A percentile compares a stretch with the other conserved stretches of the same genome.
Evolutionary conservation across 2,888 invertebrate genomes (phyloP).

Genomic region (Norana najaformis): DNA sequence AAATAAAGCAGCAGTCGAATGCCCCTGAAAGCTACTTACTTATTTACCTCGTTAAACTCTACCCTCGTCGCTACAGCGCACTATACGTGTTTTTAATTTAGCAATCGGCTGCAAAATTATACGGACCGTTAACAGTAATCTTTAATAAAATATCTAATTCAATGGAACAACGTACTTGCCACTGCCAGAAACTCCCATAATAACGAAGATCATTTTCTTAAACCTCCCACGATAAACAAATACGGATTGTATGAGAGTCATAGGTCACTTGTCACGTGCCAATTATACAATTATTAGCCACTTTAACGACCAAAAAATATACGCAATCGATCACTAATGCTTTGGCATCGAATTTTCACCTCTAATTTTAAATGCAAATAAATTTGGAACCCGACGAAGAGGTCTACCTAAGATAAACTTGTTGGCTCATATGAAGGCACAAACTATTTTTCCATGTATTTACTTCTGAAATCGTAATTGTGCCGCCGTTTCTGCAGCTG

Average conservation of each 20-base stretch:
- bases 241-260: not conserved
- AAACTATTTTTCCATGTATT: no score
- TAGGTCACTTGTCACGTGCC: not conserved
- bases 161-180: not conserved
- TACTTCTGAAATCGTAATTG: no score
- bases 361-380: no score
- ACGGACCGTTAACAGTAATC: not conserved
- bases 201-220: conserved; percentile 3
- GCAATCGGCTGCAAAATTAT: not conserved
- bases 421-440: no score
- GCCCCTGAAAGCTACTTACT: not conserved
- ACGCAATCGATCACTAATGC: no score
- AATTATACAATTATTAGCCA: no score
- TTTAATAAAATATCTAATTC: not conserved
- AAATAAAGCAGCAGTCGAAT: not conserved
- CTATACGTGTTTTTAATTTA: no score
- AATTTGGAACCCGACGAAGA: no score
- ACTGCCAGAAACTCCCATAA: not conserved
- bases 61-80: not conserved
- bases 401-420: no score
- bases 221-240: not conserved
- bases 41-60: not conserved
- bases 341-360: no score
- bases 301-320: no score
- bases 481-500: no score